A percentile compares a stretch with the other conserved stretches of the same genome.
phyloP scores from a whole-genome alignment of 2,113 vertebrate genomes.

The Rhinoderma darwinii region DNA sequence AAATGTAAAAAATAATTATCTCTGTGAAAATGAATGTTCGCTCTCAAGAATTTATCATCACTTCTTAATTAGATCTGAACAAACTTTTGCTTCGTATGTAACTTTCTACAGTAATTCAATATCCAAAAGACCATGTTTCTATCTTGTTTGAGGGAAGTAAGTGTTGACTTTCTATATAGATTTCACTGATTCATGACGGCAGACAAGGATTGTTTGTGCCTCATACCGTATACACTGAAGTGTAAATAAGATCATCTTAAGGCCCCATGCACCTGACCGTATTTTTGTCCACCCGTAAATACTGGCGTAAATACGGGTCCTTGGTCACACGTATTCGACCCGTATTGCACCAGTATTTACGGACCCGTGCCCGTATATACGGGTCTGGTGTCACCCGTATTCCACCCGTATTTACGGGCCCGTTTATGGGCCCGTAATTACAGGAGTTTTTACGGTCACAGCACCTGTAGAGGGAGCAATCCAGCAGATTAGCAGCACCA shows the following conservation, averaged over 20 bases:
- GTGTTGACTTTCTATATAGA: neutral
- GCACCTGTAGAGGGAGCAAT: too few relatives aligned
- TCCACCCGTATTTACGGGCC: too few relatives aligned
- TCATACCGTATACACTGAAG: neutral
- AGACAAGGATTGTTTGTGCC: neutral
- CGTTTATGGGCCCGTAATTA: too few relatives aligned
- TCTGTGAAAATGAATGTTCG: conserved; percentile 22
- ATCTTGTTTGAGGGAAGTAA: neutral
- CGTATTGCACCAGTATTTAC: too few relatives aligned
- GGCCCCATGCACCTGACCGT: too few relatives aligned
- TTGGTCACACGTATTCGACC: too few relatives aligned
- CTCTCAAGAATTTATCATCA: conserved; percentile 32
- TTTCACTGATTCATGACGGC: neutral
- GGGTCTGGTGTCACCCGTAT: too few relatives aligned
- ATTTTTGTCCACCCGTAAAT: too few relatives aligned
- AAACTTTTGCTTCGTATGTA: conserved; percentile 30
- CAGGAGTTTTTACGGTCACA: too few relatives aligned
- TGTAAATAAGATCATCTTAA: neutral
- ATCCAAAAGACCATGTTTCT: neutral
- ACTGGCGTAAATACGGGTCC: too few relatives aligned
- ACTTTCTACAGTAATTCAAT: conserved; percentile 27
- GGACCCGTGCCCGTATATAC: too few relatives aligned
- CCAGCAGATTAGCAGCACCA: too few relatives aligned
- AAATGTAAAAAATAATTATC: conserved; percentile 44
- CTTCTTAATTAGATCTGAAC: conserved; percentile 39